Base-by-base conservation (phyloP, 2,888 invertebrate genomes). In the Seira ritae region DNA sequence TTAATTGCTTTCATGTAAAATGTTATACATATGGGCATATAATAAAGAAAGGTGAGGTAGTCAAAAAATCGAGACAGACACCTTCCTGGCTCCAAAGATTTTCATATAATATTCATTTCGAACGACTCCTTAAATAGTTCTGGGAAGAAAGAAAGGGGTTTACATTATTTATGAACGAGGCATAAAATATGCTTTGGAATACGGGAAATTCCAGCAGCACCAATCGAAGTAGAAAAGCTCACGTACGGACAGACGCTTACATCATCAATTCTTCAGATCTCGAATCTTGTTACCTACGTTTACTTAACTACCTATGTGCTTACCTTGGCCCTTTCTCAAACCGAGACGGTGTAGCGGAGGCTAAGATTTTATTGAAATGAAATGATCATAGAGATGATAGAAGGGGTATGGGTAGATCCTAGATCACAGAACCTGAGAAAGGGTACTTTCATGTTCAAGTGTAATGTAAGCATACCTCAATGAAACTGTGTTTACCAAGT, bases 61-160 rank as follows among this genome's bases (percentile, higher is more conserved):
- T n/a, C n/a, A n/a, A n/a, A n/a, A n/a, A n/a, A n/a, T n/a, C n/a
- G 66, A 79, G 37, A 23, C 73, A 80, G 80, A 80, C 80, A 79
- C 78, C 67, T 79, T 65, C 12, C 42, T 72, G 80, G 80, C 80
- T 80, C 80, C 80, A 73, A 71, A 22, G 37, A 0, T 42, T 24
- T 46, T 20, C 12, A 42, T 42, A 42, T 42, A 62, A n/a, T 4
- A 19, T 24, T 19, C 75, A 65, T 73, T 80, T 31, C 15, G 68
- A 68, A 68, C 42, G 55, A 31, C 50, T 37, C 65, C 65, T 72
- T 71, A 46, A 72, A 80, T 68, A 72, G 73, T 67, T 80, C 80
- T 42, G 12, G 12, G 17, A 80, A 31, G 73, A 80, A 72, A 73
- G n/a, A n/a, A n/a, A n/a, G n/a, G n/a, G 68, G 68, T 67, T 67